These are phyloP conservation scores for Diadophis punctatus DNA, from an alignment of 2,113 vertebrate genomes.

Conservation along the genomic window DNA sequence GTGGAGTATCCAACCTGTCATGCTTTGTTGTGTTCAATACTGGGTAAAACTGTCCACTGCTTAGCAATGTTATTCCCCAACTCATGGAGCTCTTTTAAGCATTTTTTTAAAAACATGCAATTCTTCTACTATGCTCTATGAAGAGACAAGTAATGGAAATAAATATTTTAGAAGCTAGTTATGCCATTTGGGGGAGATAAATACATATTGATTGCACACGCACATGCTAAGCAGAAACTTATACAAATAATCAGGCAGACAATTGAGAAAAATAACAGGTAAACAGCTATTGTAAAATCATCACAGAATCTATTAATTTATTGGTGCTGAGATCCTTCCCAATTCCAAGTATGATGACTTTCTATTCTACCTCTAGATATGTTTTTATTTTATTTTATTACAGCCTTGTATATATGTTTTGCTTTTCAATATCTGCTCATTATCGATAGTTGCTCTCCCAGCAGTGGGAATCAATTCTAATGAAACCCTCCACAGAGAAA, in stretches of 20 bases:
- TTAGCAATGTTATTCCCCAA: background rate
- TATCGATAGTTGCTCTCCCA: conserved; percentile 51
- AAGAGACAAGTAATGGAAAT: background rate
- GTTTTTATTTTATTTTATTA: background rate
- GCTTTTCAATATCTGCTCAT: conserved; percentile 39
- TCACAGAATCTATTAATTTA: background rate
- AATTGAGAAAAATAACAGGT: background rate
- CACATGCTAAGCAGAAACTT: background rate
- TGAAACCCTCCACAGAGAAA: conserved; percentile 43
- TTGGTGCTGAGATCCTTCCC: background rate
- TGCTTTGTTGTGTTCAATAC: background rate
- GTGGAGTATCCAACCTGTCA: background rate
- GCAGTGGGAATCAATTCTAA: conserved; percentile 34
- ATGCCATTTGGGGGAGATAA: background rate
- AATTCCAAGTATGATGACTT: background rate
- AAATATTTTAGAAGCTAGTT: background rate
- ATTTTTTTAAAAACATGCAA: background rate
- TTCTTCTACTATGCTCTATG: background rate
- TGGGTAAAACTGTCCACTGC: background rate
- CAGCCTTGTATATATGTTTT: background rate
- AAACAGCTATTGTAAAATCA: background rate
- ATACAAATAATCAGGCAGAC: background rate
- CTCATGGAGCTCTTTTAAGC: background rate
- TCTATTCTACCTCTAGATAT: conserved; percentile 48
- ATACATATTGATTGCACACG: background rate